Conservation (phyloP, 2,888 invertebrate species). For the Tuta absoluta region DNA sequence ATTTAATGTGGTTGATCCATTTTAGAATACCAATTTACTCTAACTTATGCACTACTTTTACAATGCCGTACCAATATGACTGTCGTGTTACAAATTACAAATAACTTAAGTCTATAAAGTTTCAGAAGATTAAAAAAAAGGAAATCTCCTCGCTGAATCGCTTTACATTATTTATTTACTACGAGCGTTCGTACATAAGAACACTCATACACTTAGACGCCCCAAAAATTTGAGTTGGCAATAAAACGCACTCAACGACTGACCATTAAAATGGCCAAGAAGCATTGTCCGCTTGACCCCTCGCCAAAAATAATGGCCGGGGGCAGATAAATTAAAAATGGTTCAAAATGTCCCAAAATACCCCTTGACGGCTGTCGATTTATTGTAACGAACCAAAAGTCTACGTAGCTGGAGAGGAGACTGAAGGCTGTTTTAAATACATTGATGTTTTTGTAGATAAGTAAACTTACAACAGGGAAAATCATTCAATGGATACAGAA, state of each 20-base stretch:
- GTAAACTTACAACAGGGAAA: too few species aligned
- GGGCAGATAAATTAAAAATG: slow-evolving; percentile 81
- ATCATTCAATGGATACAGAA: background rate
- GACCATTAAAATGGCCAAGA: slow-evolving; percentile 54
- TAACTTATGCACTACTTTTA: too few species aligned
- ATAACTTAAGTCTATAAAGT: too few species aligned
- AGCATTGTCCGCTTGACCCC: slow-evolving; percentile 72
- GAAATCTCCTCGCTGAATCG: too few species aligned
- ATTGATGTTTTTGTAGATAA: background rate
- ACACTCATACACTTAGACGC: slow-evolving; percentile 23
- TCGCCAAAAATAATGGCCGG: slow-evolving; percentile 74
- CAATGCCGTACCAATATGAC: too few species aligned
- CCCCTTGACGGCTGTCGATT: slow-evolving; percentile 68
- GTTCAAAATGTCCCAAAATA: slow-evolving; percentile 62
- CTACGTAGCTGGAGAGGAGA: background rate
- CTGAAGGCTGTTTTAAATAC: background rate
- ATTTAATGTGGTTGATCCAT: too few species aligned
- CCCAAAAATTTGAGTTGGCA: slow-evolving; percentile 57
- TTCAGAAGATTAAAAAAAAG: too few species aligned
- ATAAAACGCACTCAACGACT: slow-evolving; percentile 69
- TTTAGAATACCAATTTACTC: too few species aligned
- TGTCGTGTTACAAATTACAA: too few species aligned
- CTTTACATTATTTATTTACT: background rate
- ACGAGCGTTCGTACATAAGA: background rate
- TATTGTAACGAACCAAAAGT: slow-evolving; percentile 39